Percentiles rank a stretch among this genome's conserved stretches.
These are phyloP conservation scores for Dolichopus griseipennis DNA, from an alignment of 2,888 invertebrate genomes.

Conservation along the genomic window DNA sequence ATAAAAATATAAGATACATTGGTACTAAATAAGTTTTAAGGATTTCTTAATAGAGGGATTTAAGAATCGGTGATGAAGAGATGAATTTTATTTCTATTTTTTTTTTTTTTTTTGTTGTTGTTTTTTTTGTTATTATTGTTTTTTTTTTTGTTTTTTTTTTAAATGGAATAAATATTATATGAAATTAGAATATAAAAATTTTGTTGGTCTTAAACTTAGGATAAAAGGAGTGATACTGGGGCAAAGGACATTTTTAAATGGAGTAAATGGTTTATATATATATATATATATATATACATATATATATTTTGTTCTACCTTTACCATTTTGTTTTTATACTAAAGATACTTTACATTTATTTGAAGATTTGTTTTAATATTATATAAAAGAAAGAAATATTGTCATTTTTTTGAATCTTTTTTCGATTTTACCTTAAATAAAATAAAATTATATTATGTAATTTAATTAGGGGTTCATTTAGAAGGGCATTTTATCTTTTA, in stretches of 20 bases:
- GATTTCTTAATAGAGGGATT: slow-evolving; percentile 5
- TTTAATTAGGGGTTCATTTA: too few species aligned
- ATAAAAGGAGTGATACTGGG: too few species aligned
- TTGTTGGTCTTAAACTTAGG: background rate
- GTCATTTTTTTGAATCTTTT: too few species aligned
- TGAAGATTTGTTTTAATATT: too few species aligned
- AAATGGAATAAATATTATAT: background rate
- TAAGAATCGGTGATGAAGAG: slow-evolving; percentile 1
- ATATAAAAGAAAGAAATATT: too few species aligned
- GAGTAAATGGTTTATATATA: background rate
- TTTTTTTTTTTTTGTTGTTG: background rate
- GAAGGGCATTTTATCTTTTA: too few species aligned
- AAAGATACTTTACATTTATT: too few species aligned
- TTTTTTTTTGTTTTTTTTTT: background rate
- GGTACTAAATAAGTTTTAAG: background rate
- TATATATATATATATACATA: too few species aligned
- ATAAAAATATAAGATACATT: too few species aligned
- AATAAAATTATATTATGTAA: too few species aligned
- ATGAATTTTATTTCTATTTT: background rate
- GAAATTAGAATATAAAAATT: background rate
- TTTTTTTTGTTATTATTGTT: background rate
- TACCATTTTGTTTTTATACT: background rate
- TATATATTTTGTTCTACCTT: background rate
- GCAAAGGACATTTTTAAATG: too few species aligned
- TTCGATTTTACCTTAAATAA: too few species aligned